These are phyloP conservation scores for Acrobasis repandana DNA, from an alignment of 2,888 invertebrate species.

Conservation along the genomic window DNA sequence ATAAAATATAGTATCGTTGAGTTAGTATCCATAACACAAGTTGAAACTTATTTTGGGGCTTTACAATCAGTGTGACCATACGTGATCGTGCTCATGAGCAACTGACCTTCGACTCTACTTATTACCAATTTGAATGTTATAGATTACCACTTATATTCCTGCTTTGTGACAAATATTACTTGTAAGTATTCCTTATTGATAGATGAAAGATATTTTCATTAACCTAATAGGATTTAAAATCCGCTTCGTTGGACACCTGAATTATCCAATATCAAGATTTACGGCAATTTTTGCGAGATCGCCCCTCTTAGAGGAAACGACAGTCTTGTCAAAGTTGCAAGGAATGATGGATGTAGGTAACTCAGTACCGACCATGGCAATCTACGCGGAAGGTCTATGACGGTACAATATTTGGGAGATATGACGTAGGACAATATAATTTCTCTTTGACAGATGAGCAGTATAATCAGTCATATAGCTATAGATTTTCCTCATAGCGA, in stretches of 20 bases:
- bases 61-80: too few species aligned
- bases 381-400: background rate
- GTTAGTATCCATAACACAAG: too few species aligned
- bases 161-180: too few species aligned
- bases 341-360: background rate
- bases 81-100: too few species aligned
- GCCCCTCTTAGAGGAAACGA: background rate
- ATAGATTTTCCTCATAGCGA: background rate
- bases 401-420: background rate
- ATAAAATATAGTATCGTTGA: too few species aligned
- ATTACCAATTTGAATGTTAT: too few species aligned
- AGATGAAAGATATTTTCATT: background rate
- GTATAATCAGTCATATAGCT: background rate
- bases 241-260: background rate
- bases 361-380: background rate
- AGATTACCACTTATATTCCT: too few species aligned
- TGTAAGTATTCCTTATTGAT: background rate
- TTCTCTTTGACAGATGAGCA: background rate
- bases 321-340: slow-evolving; percentile 1
- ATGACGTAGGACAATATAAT: background rate
- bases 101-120: too few species aligned
- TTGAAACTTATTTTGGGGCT: too few species aligned
- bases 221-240: background rate
- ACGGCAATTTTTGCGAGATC: background rate
- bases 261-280: slow-evolving; percentile 22